These are phyloP conservation scores for Nomada ruficornis DNA, from an alignment of 2,888 invertebrate genomes.

Conservation along the genomic window DNA sequence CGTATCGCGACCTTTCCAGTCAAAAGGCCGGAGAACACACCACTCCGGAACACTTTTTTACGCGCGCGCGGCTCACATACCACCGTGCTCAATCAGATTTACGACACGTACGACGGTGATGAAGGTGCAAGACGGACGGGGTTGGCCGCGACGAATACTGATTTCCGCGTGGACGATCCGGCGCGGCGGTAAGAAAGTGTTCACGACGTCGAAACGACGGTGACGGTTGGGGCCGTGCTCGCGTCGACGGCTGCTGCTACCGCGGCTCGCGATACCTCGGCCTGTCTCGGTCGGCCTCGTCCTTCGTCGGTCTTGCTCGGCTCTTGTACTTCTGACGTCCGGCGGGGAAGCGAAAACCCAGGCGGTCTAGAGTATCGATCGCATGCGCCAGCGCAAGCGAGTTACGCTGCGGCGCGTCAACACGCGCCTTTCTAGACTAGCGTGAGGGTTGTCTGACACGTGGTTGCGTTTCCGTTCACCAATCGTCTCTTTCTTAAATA, in stretches of 20 bases:
- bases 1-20: constrained; percentile 41
- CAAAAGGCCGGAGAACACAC: constrained; percentile 48
- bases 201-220: constrained; percentile 80
- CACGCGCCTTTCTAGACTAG: constrained; percentile 62
- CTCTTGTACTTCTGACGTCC: constrained; percentile 73
- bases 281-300: constrained; percentile 69
- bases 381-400: constrained; percentile 85
- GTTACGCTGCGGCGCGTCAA: constrained; percentile 84
- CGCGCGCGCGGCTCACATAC: constrained; percentile 49
- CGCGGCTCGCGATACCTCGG: constrained; percentile 71
- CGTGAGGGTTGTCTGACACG: constrained; percentile 82
- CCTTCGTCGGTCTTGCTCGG: constrained; percentile 68
- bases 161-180: constrained; percentile 66
- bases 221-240: constrained; percentile 75
- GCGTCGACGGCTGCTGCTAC: constrained; percentile 75
- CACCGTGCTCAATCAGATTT: constrained; percentile 21
- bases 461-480: constrained; percentile 50
- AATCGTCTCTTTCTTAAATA: constrained; percentile 5
- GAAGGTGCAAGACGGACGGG: not conserved
- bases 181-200: constrained; percentile 68
- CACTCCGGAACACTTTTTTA: constrained; percentile 61
- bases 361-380: constrained; percentile 80
- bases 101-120: not conserved
- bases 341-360: constrained; percentile 69
- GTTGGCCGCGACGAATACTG: constrained; percentile 25